Conservation (phyloP, 2,797 vertebrate genomes). For the Scomberomorus guttatus region DNA sequence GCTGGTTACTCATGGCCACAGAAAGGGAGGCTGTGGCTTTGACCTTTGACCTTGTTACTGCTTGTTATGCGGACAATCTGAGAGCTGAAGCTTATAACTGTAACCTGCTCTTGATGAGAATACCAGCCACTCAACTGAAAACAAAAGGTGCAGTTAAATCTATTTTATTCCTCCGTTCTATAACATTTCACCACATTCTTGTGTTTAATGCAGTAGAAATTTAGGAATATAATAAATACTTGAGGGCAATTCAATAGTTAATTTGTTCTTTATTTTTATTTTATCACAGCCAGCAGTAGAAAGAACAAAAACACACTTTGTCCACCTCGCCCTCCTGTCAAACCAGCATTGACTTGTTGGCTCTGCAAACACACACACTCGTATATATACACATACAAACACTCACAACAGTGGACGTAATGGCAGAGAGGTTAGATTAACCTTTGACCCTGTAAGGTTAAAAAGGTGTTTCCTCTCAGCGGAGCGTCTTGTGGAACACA, state of each 20-base stretch:
- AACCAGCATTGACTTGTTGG: background rate
- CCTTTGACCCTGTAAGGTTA: constrained; percentile 46
- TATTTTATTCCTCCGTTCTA: background rate
- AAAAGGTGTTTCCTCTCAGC: constrained; percentile 26
- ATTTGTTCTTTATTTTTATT: background rate
- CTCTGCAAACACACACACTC: background rate
- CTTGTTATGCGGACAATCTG: background rate
- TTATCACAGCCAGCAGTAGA: constrained; percentile 6
- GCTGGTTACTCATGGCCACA: background rate
- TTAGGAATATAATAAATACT: background rate
- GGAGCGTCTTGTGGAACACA: constrained; percentile 25
- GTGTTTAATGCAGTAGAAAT: background rate
- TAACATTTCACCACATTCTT: too few relatives aligned
- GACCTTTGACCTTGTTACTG: constrained; percentile 17
- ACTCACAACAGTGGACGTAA: background rate
- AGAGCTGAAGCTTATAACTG: background rate
- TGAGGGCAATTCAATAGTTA: background rate
- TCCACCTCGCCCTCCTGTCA: background rate
- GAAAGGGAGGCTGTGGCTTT: background rate
- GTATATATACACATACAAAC: background rate
- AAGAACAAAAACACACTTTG: constrained; percentile 9
- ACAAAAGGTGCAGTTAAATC: background rate
- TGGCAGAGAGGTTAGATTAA: constrained; percentile 9
- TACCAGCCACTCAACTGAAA: too few relatives aligned
- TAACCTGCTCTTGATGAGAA: background rate